A percentile compares a stretch with the other conserved stretches of the same genome.
Conservation (phyloP, 2,888 invertebrate species). For the Acrobasis suavella region DNA sequence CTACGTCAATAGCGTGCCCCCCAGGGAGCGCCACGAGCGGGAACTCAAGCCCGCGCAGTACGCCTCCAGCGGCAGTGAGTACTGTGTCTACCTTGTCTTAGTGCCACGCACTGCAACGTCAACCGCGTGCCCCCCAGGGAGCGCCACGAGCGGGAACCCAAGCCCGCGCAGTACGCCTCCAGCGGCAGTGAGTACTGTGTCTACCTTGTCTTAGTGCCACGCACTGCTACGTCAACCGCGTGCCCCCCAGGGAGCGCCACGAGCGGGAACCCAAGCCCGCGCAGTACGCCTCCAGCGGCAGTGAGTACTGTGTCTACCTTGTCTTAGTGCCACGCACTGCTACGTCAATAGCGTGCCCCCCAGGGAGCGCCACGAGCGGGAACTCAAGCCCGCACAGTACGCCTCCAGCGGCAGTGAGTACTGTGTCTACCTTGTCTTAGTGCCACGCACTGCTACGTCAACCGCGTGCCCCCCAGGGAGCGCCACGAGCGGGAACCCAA, state of each 20-base stretch:
- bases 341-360: slow-evolving; percentile 50
- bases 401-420: slow-evolving; percentile 86
- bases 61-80: slow-evolving; percentile 86
- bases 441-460: slow-evolving; percentile 46
- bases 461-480: slow-evolving; percentile 46
- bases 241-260: slow-evolving; percentile 42
- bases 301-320: slow-evolving; percentile 63
- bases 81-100: slow-evolving; percentile 3
- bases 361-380: slow-evolving; percentile 37
- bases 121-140: slow-evolving; percentile 47
- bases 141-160: slow-evolving; percentile 34
- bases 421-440: slow-evolving; percentile 17
- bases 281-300: slow-evolving; percentile 86
- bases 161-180: slow-evolving; percentile 82
- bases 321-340: slow-evolving; percentile 42
- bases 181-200: slow-evolving; percentile 82
- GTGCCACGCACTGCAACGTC: slow-evolving; percentile 45
- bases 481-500: slow-evolving; percentile 32
- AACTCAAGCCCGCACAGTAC: slow-evolving; percentile 68
- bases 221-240: slow-evolving; percentile 49
- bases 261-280: slow-evolving; percentile 36
- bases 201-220: slow-evolving; percentile 31
- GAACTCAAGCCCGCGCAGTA: slow-evolving; percentile 67
- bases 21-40: slow-evolving; percentile 37
- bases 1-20: slow-evolving; percentile 51